Evolutionary conservation across 1,140 invertebrate species (phyloP).

Genomic region (Drosophila quadrilineata): DNA sequence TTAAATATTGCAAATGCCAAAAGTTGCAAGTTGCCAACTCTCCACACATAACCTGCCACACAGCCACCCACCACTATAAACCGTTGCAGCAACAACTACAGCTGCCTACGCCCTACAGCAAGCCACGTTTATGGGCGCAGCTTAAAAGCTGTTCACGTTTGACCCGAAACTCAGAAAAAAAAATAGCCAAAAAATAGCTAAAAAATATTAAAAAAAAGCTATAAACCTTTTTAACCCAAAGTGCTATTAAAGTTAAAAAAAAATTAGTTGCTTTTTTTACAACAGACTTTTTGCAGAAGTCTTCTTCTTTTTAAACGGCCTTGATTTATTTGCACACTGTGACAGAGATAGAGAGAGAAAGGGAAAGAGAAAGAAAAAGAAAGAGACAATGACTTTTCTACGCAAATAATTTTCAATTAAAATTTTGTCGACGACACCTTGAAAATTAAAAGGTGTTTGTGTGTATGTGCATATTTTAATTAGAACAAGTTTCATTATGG

Average conservation of each 20-base stretch:
- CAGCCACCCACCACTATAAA: slow-evolving; percentile 4
- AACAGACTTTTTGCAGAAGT: slow-evolving; percentile 12
- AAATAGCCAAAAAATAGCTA: no score
- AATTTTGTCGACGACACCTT: slow-evolving; percentile 59
- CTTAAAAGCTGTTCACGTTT: slow-evolving; percentile 6
- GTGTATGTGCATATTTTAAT: slow-evolving; percentile 71
- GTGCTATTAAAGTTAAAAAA: slow-evolving; percentile 13
- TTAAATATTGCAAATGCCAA: slow-evolving; percentile 78
- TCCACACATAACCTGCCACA: slow-evolving; percentile 14
- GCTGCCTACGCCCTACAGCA: slow-evolving; percentile 10
- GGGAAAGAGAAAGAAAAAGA: no score
- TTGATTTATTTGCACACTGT: slow-evolving; percentile 20
- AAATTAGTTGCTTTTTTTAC: slow-evolving; percentile 23
- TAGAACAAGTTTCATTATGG: slow-evolving; percentile 69
- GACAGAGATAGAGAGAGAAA: no score
- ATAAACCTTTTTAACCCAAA: not conserved
- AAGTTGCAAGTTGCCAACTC: slow-evolving; percentile 47
- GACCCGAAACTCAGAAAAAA: not conserved
- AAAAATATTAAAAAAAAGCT: no score
- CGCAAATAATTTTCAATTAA: slow-evolving; percentile 34
- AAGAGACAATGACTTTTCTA: no score
- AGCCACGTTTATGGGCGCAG: slow-evolving; percentile 21
- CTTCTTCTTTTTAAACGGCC: slow-evolving; percentile 2
- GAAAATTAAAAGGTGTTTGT: slow-evolving; percentile 50
- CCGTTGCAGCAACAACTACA: not conserved